Conservation (phyloP, 2,113 vertebrate genomes). For the Rhineura floridana region DNA sequence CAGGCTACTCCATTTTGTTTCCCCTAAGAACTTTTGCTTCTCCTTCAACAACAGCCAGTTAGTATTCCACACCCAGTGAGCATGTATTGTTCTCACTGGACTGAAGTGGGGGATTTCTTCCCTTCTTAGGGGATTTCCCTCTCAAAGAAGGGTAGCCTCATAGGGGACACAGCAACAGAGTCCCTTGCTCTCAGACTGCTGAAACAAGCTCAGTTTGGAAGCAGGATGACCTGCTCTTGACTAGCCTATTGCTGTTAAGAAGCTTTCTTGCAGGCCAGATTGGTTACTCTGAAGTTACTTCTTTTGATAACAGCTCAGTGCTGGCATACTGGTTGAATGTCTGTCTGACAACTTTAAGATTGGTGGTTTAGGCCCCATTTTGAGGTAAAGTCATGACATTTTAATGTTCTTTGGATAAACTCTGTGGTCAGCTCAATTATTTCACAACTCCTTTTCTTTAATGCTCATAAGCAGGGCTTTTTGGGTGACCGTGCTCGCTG, state of each 20-base stretch:
- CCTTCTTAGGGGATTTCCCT: background rate
- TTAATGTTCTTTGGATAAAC: background rate
- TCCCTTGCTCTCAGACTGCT: background rate
- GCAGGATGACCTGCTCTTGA: background rate
- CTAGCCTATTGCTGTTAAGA: background rate
- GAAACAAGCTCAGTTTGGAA: background rate
- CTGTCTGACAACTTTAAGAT: background rate
- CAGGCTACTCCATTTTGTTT: background rate
- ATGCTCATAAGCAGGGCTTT: too few species aligned
- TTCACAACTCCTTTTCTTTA: background rate
- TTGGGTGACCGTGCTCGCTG: too few species aligned
- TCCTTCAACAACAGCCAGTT: background rate
- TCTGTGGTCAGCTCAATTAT: background rate
- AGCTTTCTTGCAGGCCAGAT: background rate
- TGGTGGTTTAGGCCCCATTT: background rate
- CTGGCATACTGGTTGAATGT: background rate
- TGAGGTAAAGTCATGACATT: background rate
- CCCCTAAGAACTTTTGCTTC: background rate
- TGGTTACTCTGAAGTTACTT: background rate
- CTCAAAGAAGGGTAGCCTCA: background rate
- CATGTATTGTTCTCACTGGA: background rate
- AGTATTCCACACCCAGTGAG: background rate
- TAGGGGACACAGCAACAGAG: background rate
- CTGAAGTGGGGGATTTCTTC: background rate
- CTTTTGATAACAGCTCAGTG: background rate